Conservation (phyloP, 2,888 invertebrate species). For the Coremacera marginata region DNA sequence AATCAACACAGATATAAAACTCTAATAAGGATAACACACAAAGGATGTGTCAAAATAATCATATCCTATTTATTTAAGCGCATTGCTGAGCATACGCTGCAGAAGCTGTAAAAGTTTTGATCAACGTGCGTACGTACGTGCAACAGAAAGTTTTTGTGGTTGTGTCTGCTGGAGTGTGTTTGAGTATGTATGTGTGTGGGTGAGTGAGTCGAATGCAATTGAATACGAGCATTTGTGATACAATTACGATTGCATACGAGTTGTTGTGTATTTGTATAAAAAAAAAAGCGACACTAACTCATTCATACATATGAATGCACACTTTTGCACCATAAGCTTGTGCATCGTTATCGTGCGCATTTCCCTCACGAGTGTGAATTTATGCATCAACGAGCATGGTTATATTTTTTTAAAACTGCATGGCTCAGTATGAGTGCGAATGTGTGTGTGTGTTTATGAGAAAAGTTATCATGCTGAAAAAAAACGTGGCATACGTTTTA, state of each 20-base stretch:
- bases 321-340: too few relatives aligned
- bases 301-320: too few relatives aligned
- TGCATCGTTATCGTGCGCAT: too few relatives aligned
- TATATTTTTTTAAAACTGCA: too few relatives aligned
- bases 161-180: neutral
- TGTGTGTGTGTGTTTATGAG: too few relatives aligned
- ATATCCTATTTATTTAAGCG: constrained; percentile 2
- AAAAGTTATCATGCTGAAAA: too few relatives aligned
- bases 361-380: too few relatives aligned
- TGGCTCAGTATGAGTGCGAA: too few relatives aligned
- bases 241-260: neutral
- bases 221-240: neutral
- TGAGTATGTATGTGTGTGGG: neutral
- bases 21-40: neutral
- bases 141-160: neutral
- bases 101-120: constrained; percentile 1
- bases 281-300: too few relatives aligned
- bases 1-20: neutral
- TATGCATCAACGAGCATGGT: too few relatives aligned
- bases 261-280: too few relatives aligned
- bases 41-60: constrained; percentile 18
- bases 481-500: too few relatives aligned
- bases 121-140: neutral
- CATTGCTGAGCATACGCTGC: neutral
- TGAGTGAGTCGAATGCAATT: neutral